Evolutionary conservation across 2,113 vertebrate species (phyloP), one percentile per base, ranked within the genome.

Genomic region (Tympanuchus pallidicinctus): DNA sequence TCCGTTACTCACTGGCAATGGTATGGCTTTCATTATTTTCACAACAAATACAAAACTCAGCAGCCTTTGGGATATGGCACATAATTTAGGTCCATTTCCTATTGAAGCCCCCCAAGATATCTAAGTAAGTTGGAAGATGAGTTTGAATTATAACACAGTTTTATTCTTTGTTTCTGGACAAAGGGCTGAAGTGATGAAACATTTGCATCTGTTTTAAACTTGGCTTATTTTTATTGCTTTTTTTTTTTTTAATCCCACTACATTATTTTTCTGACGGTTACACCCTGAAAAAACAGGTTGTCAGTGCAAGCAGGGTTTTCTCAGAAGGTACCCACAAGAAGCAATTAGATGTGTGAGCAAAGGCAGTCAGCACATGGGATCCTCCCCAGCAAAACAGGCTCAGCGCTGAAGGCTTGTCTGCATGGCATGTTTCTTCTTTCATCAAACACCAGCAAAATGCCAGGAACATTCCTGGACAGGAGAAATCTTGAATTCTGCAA

Each of bases 161-260:
- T 92, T 75, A 38, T 72, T 79, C 66, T 87, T 86, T 95, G 59
- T 50, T 88, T 57, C 63, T 52, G 66, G n/a, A 94, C 91, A 86
- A 95, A 71, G 87, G 75, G 15, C 34, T 90, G 78, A 90, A 83
- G 70, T 85, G 34, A 36, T 91, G 94, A 90, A 90, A 94, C 24
- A 47, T n/a, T 38, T 89, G 54, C 25, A 11, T 79, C 74, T 56
- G 52, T 82, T 65, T 40, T 2, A 7, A 17, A 66, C 30, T 84
- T 76, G 27, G 27, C 18, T 94, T 50, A 61, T 85, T 96, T 79
- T 43, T 43, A 43, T 43, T 43, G 42, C 15, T 3, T 43, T 43
- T 43, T 43, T 73, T 78, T 48, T 24, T 19, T 78, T 75, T 71
- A 72, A 71, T 61, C 19, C 34, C 9, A 27, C 76, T 95, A 82